Conservation (phyloP, 37 sponge, comb jelly and placozoan species). For the Geodia barretti region DNA sequence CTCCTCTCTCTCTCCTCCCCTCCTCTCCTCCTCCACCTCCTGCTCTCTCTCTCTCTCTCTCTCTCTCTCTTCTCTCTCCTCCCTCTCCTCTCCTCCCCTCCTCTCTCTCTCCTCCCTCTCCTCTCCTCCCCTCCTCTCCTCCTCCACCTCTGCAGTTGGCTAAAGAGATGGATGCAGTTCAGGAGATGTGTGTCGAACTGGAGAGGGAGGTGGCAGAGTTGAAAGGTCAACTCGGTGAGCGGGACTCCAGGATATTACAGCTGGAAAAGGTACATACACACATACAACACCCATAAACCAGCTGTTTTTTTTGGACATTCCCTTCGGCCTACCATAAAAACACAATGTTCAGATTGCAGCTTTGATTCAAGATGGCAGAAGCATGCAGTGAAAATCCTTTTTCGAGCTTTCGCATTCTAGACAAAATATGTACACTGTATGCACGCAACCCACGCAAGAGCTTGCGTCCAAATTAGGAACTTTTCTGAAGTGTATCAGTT, state of each 20-base stretch:
- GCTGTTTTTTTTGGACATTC: not conserved
- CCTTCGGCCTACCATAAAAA: not conserved
- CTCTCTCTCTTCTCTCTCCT: slow-evolving; percentile 3
- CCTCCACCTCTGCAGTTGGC: slow-evolving; percentile 15
- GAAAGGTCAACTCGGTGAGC: slow-evolving; percentile 5
- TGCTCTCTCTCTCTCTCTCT: slow-evolving; percentile 39
- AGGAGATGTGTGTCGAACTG: slow-evolving; percentile 17
- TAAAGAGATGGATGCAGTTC: slow-evolving; percentile 26
- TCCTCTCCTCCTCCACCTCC: not conserved
- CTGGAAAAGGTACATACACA: slow-evolving; percentile 38
- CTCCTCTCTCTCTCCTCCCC: not conserved
- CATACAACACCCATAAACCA: no score
- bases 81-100: slow-evolving; percentile 14
- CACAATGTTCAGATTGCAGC: no score
- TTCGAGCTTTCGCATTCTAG: no score
- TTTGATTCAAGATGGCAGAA: no score
- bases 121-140: slow-evolving; percentile 3
- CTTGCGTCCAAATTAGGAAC: no score
- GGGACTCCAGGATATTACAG: not conserved
- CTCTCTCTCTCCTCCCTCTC: slow-evolving; percentile 13
- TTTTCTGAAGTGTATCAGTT: no score
- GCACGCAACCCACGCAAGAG: not conserved
- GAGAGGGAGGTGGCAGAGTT: slow-evolving; percentile 34
- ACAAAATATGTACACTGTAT: no score
- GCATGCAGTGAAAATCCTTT: no score